phyloP scores from a whole-genome alignment of 2,888 invertebrate species.

The Heliconius aoede region DNA sequence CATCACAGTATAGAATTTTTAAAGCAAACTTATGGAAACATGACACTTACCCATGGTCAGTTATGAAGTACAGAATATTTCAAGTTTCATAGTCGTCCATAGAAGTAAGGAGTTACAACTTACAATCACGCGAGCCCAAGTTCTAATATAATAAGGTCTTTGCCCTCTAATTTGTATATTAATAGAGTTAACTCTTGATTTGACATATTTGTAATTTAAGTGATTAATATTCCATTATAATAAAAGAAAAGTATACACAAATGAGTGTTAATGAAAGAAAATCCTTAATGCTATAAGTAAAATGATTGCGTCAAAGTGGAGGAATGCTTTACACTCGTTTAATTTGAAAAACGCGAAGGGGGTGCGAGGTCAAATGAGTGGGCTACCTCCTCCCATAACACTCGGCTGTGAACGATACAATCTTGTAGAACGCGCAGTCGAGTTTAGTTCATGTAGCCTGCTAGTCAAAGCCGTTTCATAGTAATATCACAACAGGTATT shows the following conservation, averaged over 20 bases:
- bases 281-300: slow-evolving; percentile 58
- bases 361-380: slow-evolving; percentile 82
- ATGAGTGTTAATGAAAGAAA: slow-evolving; percentile 50
- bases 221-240: slow-evolving; percentile 36
- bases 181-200: slow-evolving; percentile 31
- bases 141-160: slow-evolving; percentile 37
- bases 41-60: neutral
- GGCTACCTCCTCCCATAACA: slow-evolving; percentile 76
- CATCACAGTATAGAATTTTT: too few species aligned
- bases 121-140: slow-evolving; percentile 38
- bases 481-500: slow-evolving; percentile 34
- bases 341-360: slow-evolving; percentile 83
- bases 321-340: slow-evolving; percentile 66
- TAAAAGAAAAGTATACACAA: slow-evolving; percentile 33
- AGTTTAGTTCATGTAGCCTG: slow-evolving; percentile 63
- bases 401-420: slow-evolving; percentile 74
- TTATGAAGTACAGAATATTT: neutral
- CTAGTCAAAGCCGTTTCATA: slow-evolving; percentile 57
- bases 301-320: slow-evolving; percentile 71
- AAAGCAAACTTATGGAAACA: neutral
- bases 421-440: slow-evolving; percentile 68
- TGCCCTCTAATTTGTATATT: slow-evolving; percentile 41
- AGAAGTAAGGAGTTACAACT: slow-evolving; percentile 24
- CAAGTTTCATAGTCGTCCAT: neutral
- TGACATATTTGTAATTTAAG: slow-evolving; percentile 24